A percentile compares a stretch with the other conserved stretches of the same genome.
phyloP scores from a whole-genome alignment of 2,888 invertebrate species.

The Agrypnus murinus region DNA sequence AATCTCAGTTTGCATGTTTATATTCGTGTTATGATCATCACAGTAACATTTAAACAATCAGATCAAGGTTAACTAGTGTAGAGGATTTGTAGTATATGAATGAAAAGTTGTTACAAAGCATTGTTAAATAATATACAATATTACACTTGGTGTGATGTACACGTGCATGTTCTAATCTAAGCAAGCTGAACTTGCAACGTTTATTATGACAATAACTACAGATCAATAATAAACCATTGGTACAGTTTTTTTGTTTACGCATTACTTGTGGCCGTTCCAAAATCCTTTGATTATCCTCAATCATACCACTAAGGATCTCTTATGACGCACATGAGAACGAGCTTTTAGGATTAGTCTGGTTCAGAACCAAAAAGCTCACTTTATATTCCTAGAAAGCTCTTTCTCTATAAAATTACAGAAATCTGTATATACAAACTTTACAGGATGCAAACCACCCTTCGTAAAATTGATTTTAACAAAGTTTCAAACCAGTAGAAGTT shows the following conservation, averaged over 20 bases:
- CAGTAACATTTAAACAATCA: constrained; percentile 50
- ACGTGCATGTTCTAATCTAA: constrained; percentile 64
- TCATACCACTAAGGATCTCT: constrained; percentile 10
- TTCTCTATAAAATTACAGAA: no score
- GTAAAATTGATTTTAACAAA: no score
- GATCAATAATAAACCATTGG: constrained; percentile 66
- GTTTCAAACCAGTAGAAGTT: no score
- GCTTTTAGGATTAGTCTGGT: not conserved
- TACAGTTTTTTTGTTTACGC: constrained; percentile 49
- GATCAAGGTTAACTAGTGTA: constrained; percentile 49
- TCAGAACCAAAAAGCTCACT: not conserved
- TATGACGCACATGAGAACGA: not conserved
- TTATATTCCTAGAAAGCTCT: no score
- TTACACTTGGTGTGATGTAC: constrained; percentile 57
- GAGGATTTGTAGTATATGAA: constrained; percentile 47
- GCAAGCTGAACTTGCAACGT: constrained; percentile 67
- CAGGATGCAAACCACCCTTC: no score
- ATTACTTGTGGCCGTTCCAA: constrained; percentile 29
- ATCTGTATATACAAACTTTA: no score
- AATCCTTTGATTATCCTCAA: constrained; percentile 11
- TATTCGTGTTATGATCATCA: constrained; percentile 38
- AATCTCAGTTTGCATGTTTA: constrained; percentile 27
- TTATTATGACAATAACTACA: constrained; percentile 70
- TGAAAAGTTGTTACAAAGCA: constrained; percentile 49
- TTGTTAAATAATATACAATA: constrained; percentile 54